These are phyloP conservation scores for Lucinisca nassula DNA, from an alignment of 2,888 invertebrate genomes.

Conservation along the genomic window DNA sequence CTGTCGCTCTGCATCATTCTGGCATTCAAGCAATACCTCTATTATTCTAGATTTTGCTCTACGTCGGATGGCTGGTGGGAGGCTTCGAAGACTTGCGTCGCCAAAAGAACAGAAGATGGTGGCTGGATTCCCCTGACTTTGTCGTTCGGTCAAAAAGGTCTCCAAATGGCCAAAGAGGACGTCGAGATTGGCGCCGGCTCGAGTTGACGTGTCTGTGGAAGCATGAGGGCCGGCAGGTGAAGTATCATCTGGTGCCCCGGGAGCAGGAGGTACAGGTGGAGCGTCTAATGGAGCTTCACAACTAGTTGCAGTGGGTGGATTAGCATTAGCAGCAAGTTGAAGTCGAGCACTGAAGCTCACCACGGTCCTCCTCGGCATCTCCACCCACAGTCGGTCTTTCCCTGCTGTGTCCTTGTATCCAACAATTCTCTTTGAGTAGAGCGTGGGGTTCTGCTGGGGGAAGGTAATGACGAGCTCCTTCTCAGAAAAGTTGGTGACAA, in stretches of 20 bases:
- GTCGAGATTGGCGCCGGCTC: slow-evolving; percentile 39
- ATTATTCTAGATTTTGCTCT: slow-evolving; percentile 46
- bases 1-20: slow-evolving; percentile 38
- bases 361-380: slow-evolving; percentile 27
- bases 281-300: slow-evolving; percentile 33
- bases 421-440: slow-evolving; percentile 40
- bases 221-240: slow-evolving; percentile 19
- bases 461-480: slow-evolving; percentile 30
- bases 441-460: slow-evolving; percentile 18
- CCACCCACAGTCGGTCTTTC: slow-evolving; percentile 31
- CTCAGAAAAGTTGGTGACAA: slow-evolving; percentile 19
- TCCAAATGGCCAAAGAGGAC: slow-evolving; percentile 35
- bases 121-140: slow-evolving; percentile 34
- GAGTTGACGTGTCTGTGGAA: slow-evolving; percentile 32
- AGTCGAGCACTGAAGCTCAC: slow-evolving; percentile 27
- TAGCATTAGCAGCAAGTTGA: slow-evolving; percentile 19
- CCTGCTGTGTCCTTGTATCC: slow-evolving; percentile 37
- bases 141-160: slow-evolving; percentile 41
- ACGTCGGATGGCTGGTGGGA: slow-evolving; percentile 37
- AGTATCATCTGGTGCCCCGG: neutral
- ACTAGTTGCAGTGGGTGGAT: neutral
- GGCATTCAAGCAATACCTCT: slow-evolving; percentile 47
- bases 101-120: slow-evolving; percentile 25
- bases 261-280: slow-evolving; percentile 7
- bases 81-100: slow-evolving; percentile 33